Base-by-base conservation (phyloP, 2,888 invertebrate genomes). In the Pristionchus maxplancki region DNA sequence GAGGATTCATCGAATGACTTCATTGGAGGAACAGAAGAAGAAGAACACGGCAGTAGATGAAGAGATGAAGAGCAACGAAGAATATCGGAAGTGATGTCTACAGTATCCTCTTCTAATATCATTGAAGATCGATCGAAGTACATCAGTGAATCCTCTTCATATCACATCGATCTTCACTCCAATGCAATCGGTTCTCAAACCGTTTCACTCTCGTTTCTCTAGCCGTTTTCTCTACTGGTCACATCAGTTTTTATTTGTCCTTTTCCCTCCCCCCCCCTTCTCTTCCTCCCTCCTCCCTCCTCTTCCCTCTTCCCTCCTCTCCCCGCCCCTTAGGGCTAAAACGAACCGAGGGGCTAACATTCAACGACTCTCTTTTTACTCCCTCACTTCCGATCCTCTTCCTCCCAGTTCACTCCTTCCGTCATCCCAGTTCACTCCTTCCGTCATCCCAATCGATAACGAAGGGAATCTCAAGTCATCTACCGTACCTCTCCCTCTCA, bases 201-300 rank as follows among this genome's bases (percentile, higher is more conserved):
- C 48, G 71, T 82, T 48, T 53, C 48, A 4, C 82, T 82, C 50
- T 82, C 44, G 37, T 53, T 40, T 74, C 71, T 74, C 71, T 37
- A 74, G 17, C 71, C 71, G 37, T 74, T 74, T 58, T 28, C 48
- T n/a, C 50, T 48, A 86, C 86, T 71, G 64, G 67, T 86, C 86
- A 86, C 67, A 67, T 67, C 83, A 84, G 28, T 84, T 84, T 84
- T 53, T 84, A 84, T 84, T 84, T 84, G 83, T 84, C 83, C 83
- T 84, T 44, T 28, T 58, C 83, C 58, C 67, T 86, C 67, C 48
- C 48, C 71, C 37, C 44, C 28, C 40, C 48, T 28, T 40, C 67
- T 86, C 86, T 34, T 44, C n/a, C 71, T 67, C 67, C 64, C 67
- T 44, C 86, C 44, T 86, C 83, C 83, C 83, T 84, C 53, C 28